Conservation (phyloP, 2,113 vertebrate genomes). For the Phalacrocorax brasilianus region DNA sequence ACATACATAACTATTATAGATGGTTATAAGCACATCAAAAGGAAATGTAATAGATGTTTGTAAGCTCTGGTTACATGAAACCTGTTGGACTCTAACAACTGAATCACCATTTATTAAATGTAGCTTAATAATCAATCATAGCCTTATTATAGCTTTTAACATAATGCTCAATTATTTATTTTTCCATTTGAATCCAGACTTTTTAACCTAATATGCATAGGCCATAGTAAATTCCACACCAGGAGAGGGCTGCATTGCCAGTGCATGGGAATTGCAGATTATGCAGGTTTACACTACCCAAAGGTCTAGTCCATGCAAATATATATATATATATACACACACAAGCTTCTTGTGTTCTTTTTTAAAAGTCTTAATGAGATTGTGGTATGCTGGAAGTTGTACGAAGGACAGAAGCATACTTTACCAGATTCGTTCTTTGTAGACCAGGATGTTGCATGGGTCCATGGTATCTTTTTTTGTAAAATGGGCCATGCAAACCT, state of each 20-base stretch:
- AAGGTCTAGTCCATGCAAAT: not conserved
- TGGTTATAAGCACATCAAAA: constrained; percentile 48
- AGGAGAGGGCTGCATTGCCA: not conserved
- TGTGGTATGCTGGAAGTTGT: not conserved
- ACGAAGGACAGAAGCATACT: not conserved
- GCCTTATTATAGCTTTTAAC: not conserved
- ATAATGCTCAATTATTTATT: constrained; percentile 18
- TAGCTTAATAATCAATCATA: constrained; percentile 4
- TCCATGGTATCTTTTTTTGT: not conserved
- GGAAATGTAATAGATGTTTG: constrained; percentile 47
- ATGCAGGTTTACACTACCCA: not conserved
- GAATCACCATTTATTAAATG: not conserved
- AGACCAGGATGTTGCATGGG: not conserved
- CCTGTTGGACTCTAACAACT: constrained; percentile 11
- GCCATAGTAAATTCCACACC: not conserved
- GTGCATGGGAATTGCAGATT: not conserved
- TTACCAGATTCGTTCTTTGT: not conserved
- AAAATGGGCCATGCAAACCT: not conserved
- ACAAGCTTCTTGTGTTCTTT: not conserved
- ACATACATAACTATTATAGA: constrained; percentile 31
- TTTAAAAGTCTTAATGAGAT: not conserved
- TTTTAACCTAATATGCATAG: not conserved
- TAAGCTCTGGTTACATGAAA: constrained; percentile 38
- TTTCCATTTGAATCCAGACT: not conserved
- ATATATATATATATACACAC: not conserved